These are phyloP conservation scores for Strigamia maritima DNA, from an alignment of 2,888 invertebrate species.

Conservation along the genomic window DNA sequence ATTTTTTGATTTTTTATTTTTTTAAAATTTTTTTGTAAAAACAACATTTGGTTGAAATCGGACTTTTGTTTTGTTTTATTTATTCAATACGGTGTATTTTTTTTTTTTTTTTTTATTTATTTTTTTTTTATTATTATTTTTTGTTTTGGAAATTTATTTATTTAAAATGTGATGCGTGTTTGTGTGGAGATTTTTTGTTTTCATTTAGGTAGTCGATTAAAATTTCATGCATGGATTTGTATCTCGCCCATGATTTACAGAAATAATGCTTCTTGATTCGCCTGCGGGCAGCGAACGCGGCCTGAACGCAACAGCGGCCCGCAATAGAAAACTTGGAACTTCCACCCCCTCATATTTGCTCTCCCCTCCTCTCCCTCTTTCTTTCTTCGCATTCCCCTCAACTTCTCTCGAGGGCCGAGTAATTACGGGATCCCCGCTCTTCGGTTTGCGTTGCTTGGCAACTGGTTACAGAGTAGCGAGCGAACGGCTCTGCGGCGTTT, in stretches of 20 bases:
- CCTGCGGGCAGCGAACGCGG: conserved; percentile 31
- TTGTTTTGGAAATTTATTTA: not conserved
- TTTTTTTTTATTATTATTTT: not conserved
- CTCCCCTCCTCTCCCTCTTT: not conserved
- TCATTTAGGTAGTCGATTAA: conserved; percentile 4
- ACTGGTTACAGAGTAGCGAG: not conserved
- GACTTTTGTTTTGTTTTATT: not conserved
- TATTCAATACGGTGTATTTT: not conserved
- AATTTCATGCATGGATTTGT: conserved; percentile 32
- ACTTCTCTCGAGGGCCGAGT: conserved; percentile 32
- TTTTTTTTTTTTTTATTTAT: not conserved
- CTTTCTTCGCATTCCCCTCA: not conserved
- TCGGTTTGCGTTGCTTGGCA: conserved; percentile 24
- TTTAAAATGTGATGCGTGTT: not conserved
- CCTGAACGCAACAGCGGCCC: conserved; percentile 12
- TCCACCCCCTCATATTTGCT: conserved; percentile 20
- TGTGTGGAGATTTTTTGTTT: conserved; percentile 5
- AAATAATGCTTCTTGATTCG: conserved; percentile 17
- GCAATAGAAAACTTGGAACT: conserved; percentile 23
- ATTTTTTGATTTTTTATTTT: not conserved
- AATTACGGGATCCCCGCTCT: conserved; percentile 11
- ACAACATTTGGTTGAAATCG: not conserved
- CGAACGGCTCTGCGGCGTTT: not conserved
- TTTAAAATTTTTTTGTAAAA: not conserved
- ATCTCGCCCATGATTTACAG: conserved; percentile 34